A percentile compares a stretch with the other conserved stretches of the same genome.
These are phyloP conservation scores for Mastigias papua DNA, from an alignment of 30 jellyfish, hydroid and myxozoan genomes.

Conservation along the genomic window DNA sequence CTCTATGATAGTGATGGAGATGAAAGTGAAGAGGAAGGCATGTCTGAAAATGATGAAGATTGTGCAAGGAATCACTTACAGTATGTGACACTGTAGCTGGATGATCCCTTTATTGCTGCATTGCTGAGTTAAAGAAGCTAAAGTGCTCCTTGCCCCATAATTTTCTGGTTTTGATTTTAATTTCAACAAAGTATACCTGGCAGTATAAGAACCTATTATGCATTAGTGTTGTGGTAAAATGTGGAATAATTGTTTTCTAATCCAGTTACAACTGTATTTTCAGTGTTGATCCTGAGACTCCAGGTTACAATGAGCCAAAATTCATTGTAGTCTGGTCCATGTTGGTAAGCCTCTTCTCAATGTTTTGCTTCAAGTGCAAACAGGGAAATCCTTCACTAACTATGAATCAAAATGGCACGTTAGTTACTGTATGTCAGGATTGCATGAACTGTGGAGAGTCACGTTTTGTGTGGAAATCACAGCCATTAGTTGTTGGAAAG, in stretches of 20 bases:
- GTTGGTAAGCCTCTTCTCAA: constrained; percentile 35
- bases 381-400: constrained; percentile 14
- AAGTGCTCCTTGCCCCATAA: too few relatives aligned
- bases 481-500: constrained; percentile 37
- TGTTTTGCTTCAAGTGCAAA: constrained; percentile 54
- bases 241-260: neutral
- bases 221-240: neutral
- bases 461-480: constrained; percentile 44
- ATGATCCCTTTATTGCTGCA: neutral
- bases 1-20: neutral
- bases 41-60: neutral
- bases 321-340: constrained; percentile 37
- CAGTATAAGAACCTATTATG: too few relatives aligned
- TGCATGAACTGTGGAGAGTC: constrained; percentile 48
- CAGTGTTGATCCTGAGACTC: constrained; percentile 31
- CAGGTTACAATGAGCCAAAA: constrained; percentile 33
- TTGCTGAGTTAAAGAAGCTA: neutral
- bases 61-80: neutral
- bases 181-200: too few relatives aligned
- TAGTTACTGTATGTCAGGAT: constrained; percentile 67
- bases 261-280: neutral
- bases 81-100: neutral
- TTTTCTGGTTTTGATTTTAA: neutral
- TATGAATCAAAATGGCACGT: constrained; percentile 33
- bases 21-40: neutral